Evolutionary conservation across 2,888 invertebrate species (phyloP), one percentile per base, ranked within the genome.

Genomic region (Crematogaster levior): DNA sequence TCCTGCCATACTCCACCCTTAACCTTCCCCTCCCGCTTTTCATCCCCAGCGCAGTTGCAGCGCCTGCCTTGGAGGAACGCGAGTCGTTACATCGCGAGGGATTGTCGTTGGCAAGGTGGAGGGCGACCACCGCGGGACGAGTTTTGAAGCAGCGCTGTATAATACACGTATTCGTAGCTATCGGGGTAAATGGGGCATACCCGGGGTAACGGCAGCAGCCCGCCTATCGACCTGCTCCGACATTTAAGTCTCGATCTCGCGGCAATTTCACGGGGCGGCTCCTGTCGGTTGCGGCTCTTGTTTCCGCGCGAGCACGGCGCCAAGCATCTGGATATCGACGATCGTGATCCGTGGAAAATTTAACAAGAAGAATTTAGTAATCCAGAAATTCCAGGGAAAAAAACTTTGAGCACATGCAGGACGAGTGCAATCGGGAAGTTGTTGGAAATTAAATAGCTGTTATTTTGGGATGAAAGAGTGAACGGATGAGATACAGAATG

Each of bases 121-220:
- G 74, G 65, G 65, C 81, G 70, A 81, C 75, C 74, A 53, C 27
- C 37, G 51, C 53, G 48, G 43, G 65, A 65, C 30, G 81, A 88
- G 87, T 91, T 84, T 88, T 88, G 82, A 86, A 84, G 75, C 77
- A 66, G 75, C 46, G 73, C 56, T 85, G n/a, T n/a, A 86, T 89
- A 86, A 88, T 89, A 86, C 86, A 86, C 86, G 90, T 89, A 91
- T 92, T 90, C 89, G 87, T 89, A 91, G 88, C 89, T 87, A 91
- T 91, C 89, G 86, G 72, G 84, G 92, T 90, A 91, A 92, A 92
- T 92, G 91, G 92, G 88, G 90, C 91, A 86, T 88, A 88, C 79
- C 66, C n/a, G 90, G 85, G 87, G 86, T 90, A 91, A 90, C 91
- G 88, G 83, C 77, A 58, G 73, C 73, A 30, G 56, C 58, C 18